These are phyloP conservation scores for Eutolmus rufibarbis DNA, from an alignment of 2,888 invertebrate genomes.

Conservation along the genomic window DNA sequence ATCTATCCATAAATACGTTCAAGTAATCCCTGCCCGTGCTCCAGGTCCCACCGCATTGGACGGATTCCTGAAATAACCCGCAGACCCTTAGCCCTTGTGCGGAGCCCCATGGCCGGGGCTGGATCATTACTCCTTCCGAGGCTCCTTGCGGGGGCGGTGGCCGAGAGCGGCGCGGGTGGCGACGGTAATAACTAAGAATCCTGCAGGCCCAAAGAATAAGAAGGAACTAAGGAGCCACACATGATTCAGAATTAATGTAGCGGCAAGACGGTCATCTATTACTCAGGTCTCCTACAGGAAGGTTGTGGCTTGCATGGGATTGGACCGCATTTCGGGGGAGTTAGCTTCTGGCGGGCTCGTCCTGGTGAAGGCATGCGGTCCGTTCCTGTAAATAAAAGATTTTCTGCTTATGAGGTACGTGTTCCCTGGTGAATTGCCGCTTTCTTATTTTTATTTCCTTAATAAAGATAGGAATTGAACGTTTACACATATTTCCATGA, in stretches of 20 bases:
- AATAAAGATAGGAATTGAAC: neutral
- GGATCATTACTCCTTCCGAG: constrained; percentile 3
- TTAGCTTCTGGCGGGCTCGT: neutral
- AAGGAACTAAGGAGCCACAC: constrained; percentile 45
- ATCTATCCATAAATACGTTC: constrained; percentile 39
- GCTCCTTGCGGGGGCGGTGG: neutral
- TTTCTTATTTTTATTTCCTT: neutral
- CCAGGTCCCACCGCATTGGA: constrained; percentile 22
- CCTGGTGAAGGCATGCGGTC: constrained; percentile 14
- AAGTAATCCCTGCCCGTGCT: constrained; percentile 40
- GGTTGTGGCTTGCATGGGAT: constrained; percentile 4
- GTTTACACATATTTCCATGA: neutral
- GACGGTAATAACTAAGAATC: constrained; percentile 43
- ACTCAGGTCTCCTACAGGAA: constrained; percentile 30
- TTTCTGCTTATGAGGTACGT: neutral
- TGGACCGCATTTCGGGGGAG: neutral
- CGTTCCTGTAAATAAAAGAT: neutral
- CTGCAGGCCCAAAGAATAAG: constrained; percentile 45
- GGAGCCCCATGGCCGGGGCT: neutral
- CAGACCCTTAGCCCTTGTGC: constrained; percentile 19
- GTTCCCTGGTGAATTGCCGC: neutral
- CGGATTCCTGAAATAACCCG: constrained; percentile 37
- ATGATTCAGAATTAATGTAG: constrained; percentile 49
- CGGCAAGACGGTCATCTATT: constrained; percentile 49
- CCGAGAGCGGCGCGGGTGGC: neutral